phyloP scores from a whole-genome alignment of 2,797 vertebrate genomes.

The Sebastes flavidus region DNA sequence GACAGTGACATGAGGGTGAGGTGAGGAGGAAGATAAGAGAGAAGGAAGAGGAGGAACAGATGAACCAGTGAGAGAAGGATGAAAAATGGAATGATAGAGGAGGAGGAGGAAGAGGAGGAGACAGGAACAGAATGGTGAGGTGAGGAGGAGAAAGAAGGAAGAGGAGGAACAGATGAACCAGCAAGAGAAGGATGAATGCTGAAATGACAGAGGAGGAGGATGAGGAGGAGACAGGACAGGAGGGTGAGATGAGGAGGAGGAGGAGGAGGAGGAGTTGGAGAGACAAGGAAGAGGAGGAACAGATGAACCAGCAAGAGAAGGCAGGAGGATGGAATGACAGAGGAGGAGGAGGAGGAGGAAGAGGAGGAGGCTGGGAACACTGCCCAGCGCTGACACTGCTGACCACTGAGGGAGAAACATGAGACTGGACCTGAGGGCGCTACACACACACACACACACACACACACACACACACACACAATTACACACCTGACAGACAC shows the following conservation, averaged over 20 bases:
- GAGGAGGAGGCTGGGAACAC: not conserved
- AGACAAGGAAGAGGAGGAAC: not conserved
- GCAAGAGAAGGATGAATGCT: not conserved
- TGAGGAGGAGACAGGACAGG: not conserved
- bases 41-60: not conserved
- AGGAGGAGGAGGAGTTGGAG: not conserved
- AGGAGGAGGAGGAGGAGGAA: not conserved
- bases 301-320: not conserved
- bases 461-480: conserved; percentile 1
- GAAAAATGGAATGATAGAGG: not conserved
- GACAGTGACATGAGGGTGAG: not conserved
- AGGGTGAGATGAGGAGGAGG: conserved; percentile 1
- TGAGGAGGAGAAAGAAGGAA: not conserved
- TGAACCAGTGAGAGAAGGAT: not conserved
- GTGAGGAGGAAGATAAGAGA: not conserved
- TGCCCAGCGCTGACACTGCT: conserved; percentile 23
- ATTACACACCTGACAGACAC: not conserved
- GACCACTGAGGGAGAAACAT: conserved; percentile 22
- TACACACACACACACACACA: not conserved
- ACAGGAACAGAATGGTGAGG: too few relatives aligned
- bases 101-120: too few relatives aligned
- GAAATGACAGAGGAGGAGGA: not conserved
- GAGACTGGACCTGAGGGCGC: conserved; percentile 11
- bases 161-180: not conserved
- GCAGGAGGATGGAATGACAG: not conserved